A percentile compares a stretch with the other conserved stretches of the same genome.
phyloP scores from a whole-genome alignment of 2,797 vertebrate species.

The Lepus townsendii region DNA sequence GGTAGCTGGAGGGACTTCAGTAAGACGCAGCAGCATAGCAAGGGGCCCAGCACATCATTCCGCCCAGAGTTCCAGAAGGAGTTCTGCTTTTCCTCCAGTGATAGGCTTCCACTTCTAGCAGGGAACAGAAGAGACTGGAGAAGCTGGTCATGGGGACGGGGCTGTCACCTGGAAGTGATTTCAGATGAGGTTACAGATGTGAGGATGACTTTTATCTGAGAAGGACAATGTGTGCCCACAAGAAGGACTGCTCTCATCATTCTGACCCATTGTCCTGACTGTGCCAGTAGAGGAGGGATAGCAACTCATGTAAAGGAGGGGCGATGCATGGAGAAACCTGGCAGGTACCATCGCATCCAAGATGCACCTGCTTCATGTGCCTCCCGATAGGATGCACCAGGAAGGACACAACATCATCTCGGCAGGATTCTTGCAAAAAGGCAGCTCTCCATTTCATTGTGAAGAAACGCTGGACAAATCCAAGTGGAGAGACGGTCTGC shows the following conservation, averaged over 20 bases:
- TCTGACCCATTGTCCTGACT: not conserved
- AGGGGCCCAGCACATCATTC: not conserved
- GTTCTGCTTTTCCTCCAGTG: not conserved
- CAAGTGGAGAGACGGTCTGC: not conserved
- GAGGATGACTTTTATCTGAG: not conserved
- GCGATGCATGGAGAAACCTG: not conserved
- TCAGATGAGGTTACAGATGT: not conserved
- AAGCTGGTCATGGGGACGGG: not conserved
- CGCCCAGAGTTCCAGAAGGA: not conserved
- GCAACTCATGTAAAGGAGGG: not conserved
- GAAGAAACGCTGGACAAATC: not conserved
- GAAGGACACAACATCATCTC: not conserved
- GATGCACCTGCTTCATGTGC: rapidly evolving
- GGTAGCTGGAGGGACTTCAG: not conserved
- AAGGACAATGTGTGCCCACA: not conserved
- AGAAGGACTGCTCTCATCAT: not conserved
- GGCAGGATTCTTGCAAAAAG: not conserved
- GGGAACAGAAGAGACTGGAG: not conserved
- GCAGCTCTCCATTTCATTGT: not conserved
- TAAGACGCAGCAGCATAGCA: not conserved
- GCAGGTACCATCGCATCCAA: not conserved
- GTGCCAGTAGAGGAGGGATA: not conserved
- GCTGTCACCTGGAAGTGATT: not conserved
- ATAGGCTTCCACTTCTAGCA: not conserved
- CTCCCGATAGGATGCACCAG: not conserved